Base-by-base conservation (phyloP, 37 sponge, comb jelly and placozoan species). In the Halichondria panicea region DNA sequence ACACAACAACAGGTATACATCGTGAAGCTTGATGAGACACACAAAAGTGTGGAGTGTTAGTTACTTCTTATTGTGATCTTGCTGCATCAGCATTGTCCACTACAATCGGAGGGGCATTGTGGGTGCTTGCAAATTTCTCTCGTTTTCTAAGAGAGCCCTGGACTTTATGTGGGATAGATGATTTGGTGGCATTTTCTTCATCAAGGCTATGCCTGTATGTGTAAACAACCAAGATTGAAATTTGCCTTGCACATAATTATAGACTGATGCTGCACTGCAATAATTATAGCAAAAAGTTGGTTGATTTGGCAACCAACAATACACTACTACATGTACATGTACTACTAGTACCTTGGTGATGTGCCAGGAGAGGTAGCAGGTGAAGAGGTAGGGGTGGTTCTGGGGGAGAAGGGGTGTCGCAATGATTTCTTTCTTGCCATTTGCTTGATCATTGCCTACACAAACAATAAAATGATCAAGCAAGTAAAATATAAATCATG, bases 341-440 rank as follows among this genome's bases (percentile, higher is more conserved):
- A 27, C 22, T 18, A 25, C 40, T 64, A 40, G 60, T 38, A 54
- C 72, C 13, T 75, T 1, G 76, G 76, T 60, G 76, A 61, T 4
- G 80, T 21, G 25, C 31, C 28, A 12, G 71, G 62, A 3, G 71
- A 37, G 11, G 31, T 4, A 1, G 19, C 43, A 11, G 81, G 81
- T 4, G 81, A 70, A 13, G 74, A 35, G 15, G 34, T 15, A 1
- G 72, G 66, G 40, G 87, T 72, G 45, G 0, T 24, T 43, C 55
- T 19, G 30, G 55, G 71, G 22, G 84, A 60, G 64, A 63, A 78
- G 4, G 91, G 91, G 32, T 81, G 76, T 9, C 63, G 60, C 13
- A 91, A 56, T 24, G 92, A 86, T 34, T 72, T 63, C 45, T 73
- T 63, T 71, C 78, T 81, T 3, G 92, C 92, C 92, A 91, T 91